Evolutionary conservation across 2,888 invertebrate genomes (phyloP).

Genomic region (Stenolophus ochropezus): DNA sequence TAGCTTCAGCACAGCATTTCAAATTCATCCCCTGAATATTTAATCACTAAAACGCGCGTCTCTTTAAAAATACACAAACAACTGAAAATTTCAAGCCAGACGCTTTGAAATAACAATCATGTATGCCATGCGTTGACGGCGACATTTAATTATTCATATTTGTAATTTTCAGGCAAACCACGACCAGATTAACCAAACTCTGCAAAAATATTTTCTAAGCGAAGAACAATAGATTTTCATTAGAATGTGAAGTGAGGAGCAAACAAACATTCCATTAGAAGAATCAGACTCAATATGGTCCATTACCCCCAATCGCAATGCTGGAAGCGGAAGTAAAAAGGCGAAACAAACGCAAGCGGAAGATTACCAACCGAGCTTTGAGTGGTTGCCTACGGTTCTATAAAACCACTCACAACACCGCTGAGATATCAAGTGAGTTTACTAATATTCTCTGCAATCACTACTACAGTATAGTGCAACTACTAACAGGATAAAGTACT

Average conservation of each 20-base stretch:
- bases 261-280: conserved; percentile 21
- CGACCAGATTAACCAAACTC: background rate
- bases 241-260: conserved; percentile 2
- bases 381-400: background rate
- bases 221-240: background rate
- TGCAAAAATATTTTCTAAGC: background rate
- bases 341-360: conserved; percentile 10
- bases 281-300: conserved; percentile 21
- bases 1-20: background rate
- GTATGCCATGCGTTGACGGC: background rate
- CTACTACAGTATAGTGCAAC: no score
- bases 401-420: background rate
- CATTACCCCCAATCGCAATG: conserved; percentile 17
- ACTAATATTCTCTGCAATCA: background rate
- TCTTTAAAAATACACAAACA: background rate
- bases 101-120: background rate
- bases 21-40: conserved; percentile 14
- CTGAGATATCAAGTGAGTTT: background rate
- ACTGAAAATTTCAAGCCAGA: background rate
- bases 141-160: background rate
- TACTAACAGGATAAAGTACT: no score
- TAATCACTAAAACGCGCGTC: background rate
- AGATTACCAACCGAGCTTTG: background rate
- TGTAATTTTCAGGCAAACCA: background rate
- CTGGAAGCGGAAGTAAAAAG: conserved; percentile 15